Conservation (phyloP, 1,140 invertebrate species). For the Drosophila neocordata region DNA sequence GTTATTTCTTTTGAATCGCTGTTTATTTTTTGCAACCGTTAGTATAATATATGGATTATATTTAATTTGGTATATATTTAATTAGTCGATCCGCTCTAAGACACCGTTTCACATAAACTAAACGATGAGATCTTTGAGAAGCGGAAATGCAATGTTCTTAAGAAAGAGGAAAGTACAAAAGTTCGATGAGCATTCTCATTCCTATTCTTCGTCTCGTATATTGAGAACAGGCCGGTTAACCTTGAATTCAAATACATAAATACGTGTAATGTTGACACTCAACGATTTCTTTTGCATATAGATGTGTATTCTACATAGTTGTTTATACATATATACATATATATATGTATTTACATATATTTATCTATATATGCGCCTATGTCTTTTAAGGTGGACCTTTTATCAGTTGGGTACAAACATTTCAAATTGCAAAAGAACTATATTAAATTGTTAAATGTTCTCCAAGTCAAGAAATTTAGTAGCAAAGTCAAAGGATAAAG, state of each 20-base stretch:
- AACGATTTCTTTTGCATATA: not conserved
- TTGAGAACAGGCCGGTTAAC: constrained; percentile 13
- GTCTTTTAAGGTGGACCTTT: not conserved
- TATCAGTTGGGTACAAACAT: not conserved
- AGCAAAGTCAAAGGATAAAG: too few species aligned
- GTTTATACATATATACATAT: not conserved
- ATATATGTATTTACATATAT: not conserved
- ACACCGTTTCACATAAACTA: constrained; percentile 10
- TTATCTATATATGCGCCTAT: not conserved
- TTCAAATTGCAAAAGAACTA: not conserved
- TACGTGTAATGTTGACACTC: constrained; percentile 13
- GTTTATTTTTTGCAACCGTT: not conserved
- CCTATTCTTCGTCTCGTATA: not conserved
- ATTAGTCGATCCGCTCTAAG: not conserved
- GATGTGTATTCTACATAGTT: not conserved
- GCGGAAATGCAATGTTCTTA: constrained; percentile 16
- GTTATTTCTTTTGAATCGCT: not conserved
- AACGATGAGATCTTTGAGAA: constrained; percentile 13
- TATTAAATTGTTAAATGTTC: too few species aligned
- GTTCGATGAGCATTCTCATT: constrained; percentile 4
- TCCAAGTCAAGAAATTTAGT: too few species aligned
- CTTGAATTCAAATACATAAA: constrained; percentile 6
- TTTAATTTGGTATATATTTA: not conserved
- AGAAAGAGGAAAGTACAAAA: constrained; percentile 9
- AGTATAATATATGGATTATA: not conserved